Base-by-base conservation (phyloP, 2,113 vertebrate genomes). In the Megaceryle maxima region DNA sequence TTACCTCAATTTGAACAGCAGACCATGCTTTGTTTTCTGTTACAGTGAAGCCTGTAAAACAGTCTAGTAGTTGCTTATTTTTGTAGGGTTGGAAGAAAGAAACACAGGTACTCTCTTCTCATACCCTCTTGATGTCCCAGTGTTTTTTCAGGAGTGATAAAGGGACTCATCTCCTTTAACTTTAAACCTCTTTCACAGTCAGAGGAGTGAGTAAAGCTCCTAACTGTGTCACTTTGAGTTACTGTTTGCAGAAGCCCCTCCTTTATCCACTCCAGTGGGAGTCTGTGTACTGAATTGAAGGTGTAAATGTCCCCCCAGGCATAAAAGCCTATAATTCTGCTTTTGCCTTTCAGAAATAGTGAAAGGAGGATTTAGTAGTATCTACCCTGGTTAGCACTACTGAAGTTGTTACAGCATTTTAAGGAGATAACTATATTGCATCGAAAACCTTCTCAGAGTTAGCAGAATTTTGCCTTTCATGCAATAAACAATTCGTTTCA, bases 61-160 rank as follows among this genome's bases (percentile, higher is more conserved):
- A 69, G 17, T 44, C 9, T 68, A 15, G 53, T 55, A 53, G 14
- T 43, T 90, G 62, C 10, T 56, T 79, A 13, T 48, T 51, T 79
- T 53, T 76, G 35, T 76, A 57, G 53, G 7, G 39, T 53, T 73
- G 37, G 57, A 46, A 73, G 31, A 43, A 67, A 56, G n/a, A 83
- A 35, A 39, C 3, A 14, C 8, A 46, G 31, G 21, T 39, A 12
- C 0, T 1, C 22, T 33, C 75, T 68, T 68, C 39, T 50, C 20
- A 26, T 73, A 43, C 10, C 21, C 9, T 57, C 26, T 78, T 50
- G 41, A 72, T 68, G 16, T 33, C 31, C 31, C 21, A 18, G 31
- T 2, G 37, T 9, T 76, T 76, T 62, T 88, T 79, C 60, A 74
- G 83, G 31, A 55, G 31, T 11, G 59, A 44, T n/a, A 83, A 50